Evolutionary conservation across 2,888 invertebrate genomes (phyloP).

Genomic region (Cheilosia scutellata): DNA sequence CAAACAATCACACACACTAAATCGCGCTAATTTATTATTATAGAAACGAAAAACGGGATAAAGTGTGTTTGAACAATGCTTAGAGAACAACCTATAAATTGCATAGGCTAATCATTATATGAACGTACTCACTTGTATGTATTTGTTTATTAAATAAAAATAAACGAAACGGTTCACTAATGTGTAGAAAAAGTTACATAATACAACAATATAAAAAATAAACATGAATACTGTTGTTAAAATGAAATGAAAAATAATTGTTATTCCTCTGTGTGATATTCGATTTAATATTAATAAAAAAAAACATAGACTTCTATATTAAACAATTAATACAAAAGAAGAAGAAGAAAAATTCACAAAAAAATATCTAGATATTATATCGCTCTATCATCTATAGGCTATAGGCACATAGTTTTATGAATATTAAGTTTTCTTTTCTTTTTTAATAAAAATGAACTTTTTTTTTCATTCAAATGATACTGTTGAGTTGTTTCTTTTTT

Average conservation of each 20-base stretch:
- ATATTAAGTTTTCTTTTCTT: conserved; percentile 35
- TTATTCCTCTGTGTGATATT: conserved; percentile 78
- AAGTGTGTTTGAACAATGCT: conserved; percentile 8
- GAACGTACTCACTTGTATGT: conserved; percentile 25
- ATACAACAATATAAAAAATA: conserved; percentile 6
- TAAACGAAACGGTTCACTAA: conserved; percentile 11
- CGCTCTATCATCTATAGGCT: conserved; percentile 56
- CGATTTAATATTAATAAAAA: conserved; percentile 74
- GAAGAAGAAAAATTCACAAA: conserved; percentile 46
- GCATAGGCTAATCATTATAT: neutral
- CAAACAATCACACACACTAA: conserved; percentile 33
- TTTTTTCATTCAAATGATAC: conserved; percentile 23
- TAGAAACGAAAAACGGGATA: conserved; percentile 10
- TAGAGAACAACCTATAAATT: conserved; percentile 3
- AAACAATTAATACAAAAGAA: conserved; percentile 53
- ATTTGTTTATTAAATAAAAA: conserved; percentile 44
- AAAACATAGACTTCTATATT: conserved; percentile 64
- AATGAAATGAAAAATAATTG: conserved; percentile 63
- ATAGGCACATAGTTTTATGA: conserved; percentile 40
- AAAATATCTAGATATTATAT: conserved; percentile 54
- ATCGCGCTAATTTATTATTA: conserved; percentile 26
- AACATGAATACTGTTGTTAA: conserved; percentile 42
- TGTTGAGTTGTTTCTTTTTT: conserved; percentile 18
- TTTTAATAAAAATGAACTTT: neutral
- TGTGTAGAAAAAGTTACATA: conserved; percentile 8